Conservation (phyloP, 2,113 vertebrate species). For the Limanda limanda region DNA sequence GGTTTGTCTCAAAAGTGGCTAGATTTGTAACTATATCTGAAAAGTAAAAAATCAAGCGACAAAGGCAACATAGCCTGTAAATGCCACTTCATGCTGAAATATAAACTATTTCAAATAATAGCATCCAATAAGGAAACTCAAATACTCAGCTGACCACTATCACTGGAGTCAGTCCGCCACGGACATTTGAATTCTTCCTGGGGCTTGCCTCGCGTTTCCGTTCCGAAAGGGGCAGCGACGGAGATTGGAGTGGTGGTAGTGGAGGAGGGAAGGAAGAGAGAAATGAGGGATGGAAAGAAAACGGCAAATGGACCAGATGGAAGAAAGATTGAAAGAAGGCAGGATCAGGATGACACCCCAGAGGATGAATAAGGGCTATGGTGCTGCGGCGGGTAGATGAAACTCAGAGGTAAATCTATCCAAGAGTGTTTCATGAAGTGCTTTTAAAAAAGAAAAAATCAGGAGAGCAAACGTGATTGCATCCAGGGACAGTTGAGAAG, state of each 20-base stretch:
- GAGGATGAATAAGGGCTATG: conserved; percentile 54
- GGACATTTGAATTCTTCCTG: neutral
- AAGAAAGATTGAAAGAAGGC: conserved; percentile 24
- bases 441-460: no score
- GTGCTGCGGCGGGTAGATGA: conserved; percentile 38
- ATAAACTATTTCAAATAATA: neutral
- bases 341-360: conserved; percentile 30
- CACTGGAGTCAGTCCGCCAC: neutral
- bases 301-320: neutral
- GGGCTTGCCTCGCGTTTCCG: neutral
- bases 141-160: neutral
- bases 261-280: neutral
- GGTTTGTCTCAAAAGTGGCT: neutral
- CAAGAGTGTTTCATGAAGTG: conserved; percentile 21
- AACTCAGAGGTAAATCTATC: conserved; percentile 53
- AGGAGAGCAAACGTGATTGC: conserved; percentile 18
- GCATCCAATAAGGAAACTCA: neutral
- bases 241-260: conserved; percentile 14
- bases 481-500: conserved; percentile 14
- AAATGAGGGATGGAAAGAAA: neutral
- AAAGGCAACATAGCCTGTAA: neutral
- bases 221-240: neutral
- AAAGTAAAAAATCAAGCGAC: neutral
- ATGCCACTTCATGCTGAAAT: neutral
- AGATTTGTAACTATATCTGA: neutral